These are phyloP conservation scores for Halocaridina rubra DNA, from an alignment of 2,888 invertebrate genomes.

Conservation along the genomic window DNA sequence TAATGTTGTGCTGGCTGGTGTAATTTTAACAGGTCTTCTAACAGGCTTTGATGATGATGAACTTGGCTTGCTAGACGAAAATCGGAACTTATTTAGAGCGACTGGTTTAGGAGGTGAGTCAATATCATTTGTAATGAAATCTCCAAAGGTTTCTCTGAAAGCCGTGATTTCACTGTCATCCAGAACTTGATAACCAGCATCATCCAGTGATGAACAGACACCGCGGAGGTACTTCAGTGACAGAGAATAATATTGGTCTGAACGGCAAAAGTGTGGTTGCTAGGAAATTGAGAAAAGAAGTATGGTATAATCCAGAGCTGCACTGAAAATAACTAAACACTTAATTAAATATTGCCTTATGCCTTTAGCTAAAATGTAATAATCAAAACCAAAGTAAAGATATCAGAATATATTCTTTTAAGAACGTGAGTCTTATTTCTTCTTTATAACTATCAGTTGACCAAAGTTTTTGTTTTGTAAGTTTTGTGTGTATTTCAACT, in stretches of 20 bases:
- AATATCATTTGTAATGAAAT: not conserved
- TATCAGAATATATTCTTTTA: not conserved
- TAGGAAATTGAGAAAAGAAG: too few species aligned
- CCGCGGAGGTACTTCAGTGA: slow-evolving; percentile 42
- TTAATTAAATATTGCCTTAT: not conserved
- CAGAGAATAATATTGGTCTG: slow-evolving; percentile 51
- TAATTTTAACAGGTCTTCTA: not conserved
- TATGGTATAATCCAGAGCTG: too few species aligned
- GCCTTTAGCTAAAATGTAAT: not conserved
- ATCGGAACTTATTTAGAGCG: not conserved
- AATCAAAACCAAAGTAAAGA: not conserved
- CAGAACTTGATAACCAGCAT: slow-evolving; percentile 53
- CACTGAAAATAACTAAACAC: too few species aligned
- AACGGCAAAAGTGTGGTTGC: slow-evolving; percentile 46
- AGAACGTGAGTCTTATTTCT: not conserved
- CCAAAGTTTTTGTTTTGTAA: too few species aligned
- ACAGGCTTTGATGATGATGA: not conserved
- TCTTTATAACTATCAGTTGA: not conserved
- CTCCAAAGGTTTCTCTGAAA: not conserved
- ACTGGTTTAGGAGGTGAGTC: not conserved
- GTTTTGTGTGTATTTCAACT: too few species aligned
- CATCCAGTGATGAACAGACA: slow-evolving; percentile 57
- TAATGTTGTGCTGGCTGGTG: not conserved
- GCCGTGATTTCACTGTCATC: slow-evolving; percentile 21
- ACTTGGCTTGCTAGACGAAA: not conserved